A percentile compares a stretch with the other conserved stretches of the same genome.
phyloP scores from a whole-genome alignment of 2,888 invertebrate genomes.

The Philaethria dido region DNA sequence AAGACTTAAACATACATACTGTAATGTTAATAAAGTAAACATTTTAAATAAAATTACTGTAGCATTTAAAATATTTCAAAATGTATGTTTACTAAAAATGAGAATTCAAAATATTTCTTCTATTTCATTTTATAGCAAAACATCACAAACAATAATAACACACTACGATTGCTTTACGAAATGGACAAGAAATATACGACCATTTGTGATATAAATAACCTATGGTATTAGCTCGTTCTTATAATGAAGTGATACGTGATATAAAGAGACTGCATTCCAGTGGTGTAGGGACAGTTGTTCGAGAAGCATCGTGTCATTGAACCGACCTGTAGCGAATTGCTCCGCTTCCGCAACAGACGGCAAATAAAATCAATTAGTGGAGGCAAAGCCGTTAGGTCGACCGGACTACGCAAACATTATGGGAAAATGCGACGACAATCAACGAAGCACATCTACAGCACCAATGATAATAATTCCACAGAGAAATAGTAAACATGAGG shows the following conservation, averaged over 20 bases:
- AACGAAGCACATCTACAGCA: slow-evolving; percentile 39
- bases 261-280: slow-evolving; percentile 63
- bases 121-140: slow-evolving; percentile 4
- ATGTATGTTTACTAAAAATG: not conserved
- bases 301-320: slow-evolving; percentile 71
- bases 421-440: slow-evolving; percentile 43
- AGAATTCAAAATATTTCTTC: not conserved
- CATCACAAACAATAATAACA: slow-evolving; percentile 12
- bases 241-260: slow-evolving; percentile 44
- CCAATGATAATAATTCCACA: slow-evolving; percentile 32
- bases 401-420: slow-evolving; percentile 44
- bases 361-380: slow-evolving; percentile 71
- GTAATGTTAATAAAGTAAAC: too few species aligned
- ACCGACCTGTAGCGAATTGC: slow-evolving; percentile 68
- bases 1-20: too few species aligned
- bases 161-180: slow-evolving; percentile 18
- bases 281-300: slow-evolving; percentile 52
- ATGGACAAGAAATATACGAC: slow-evolving; percentile 21
- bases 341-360: slow-evolving; percentile 65
- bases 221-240: slow-evolving; percentile 32
- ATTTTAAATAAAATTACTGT: not conserved
- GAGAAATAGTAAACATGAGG: slow-evolving; percentile 34
- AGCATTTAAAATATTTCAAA: not conserved
- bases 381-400: slow-evolving; percentile 56
- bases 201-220: slow-evolving; percentile 29